A percentile compares a stretch with the other conserved stretches of the same genome.
These are phyloP conservation scores for Augochlorella aurata DNA, from an alignment of 2,888 invertebrate genomes.

Conservation along the genomic window DNA sequence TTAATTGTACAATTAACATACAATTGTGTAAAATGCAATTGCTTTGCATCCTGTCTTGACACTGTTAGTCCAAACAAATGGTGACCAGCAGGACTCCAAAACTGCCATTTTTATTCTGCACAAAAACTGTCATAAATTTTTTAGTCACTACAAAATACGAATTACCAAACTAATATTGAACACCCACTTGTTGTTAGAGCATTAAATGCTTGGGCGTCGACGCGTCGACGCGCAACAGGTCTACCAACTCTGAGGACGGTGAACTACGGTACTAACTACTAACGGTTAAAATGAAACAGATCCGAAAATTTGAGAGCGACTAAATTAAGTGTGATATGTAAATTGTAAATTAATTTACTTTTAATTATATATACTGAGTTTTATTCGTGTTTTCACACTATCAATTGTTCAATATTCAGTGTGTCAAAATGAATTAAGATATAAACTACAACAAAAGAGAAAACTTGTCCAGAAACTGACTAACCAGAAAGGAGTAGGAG, in stretches of 20 bases:
- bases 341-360: not conserved
- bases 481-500: not conserved
- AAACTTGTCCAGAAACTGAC: constrained; percentile 26
- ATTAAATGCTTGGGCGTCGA: constrained; percentile 65
- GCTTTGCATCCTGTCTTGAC: constrained; percentile 90
- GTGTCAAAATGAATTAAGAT: not conserved
- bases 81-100: constrained; percentile 92
- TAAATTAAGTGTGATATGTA: not conserved
- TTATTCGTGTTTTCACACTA: not conserved
- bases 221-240: constrained; percentile 64
- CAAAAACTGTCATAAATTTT: constrained; percentile 25
- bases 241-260: constrained; percentile 52
- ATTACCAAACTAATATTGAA: constrained; percentile 41
- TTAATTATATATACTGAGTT: not conserved
- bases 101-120: constrained; percentile 85
- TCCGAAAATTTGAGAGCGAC: not conserved
- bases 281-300: not conserved
- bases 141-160: not conserved
- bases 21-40: constrained; percentile 90
- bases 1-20: constrained; percentile 71
- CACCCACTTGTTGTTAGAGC: constrained; percentile 57
- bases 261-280: constrained; percentile 18
- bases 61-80: constrained; percentile 92
- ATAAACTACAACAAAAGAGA: not conserved
- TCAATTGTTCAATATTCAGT: not conserved